Conservation (phyloP, 2,888 invertebrate genomes). For the Temnothorax unifasciatus region DNA sequence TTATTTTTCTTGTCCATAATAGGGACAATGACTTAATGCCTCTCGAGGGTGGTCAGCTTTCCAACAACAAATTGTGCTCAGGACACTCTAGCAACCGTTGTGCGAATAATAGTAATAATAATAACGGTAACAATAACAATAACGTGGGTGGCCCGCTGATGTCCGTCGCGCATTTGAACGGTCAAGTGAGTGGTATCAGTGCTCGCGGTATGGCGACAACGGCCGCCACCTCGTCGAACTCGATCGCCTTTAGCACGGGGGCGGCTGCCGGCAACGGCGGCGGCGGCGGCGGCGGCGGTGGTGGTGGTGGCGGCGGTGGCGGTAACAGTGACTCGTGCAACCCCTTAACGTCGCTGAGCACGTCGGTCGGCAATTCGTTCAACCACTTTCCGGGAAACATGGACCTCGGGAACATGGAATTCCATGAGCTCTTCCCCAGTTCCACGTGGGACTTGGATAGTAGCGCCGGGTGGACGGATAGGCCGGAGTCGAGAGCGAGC, state of each 20-base stretch:
- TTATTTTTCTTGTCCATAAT: slow-evolving; percentile 81
- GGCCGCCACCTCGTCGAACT: slow-evolving; percentile 77
- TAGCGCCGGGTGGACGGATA: slow-evolving; percentile 81
- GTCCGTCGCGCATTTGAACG: slow-evolving; percentile 91
- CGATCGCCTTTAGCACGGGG: slow-evolving; percentile 82
- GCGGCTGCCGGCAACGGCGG: slow-evolving; percentile 39
- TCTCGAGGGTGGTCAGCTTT: slow-evolving; percentile 86
- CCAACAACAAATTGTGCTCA: slow-evolving; percentile 85
- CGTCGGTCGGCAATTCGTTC: slow-evolving; percentile 78
- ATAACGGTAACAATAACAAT: slow-evolving; percentile 85
- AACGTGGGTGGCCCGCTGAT: slow-evolving; percentile 91
- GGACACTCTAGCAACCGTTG: slow-evolving; percentile 84
- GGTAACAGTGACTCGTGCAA: slow-evolving; percentile 79
- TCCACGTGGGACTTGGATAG: slow-evolving; percentile 89
- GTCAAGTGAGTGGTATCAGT: slow-evolving; percentile 85
- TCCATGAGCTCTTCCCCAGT: slow-evolving; percentile 89
- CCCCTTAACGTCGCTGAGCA: slow-evolving; percentile 83
- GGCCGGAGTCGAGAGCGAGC: slow-evolving; percentile 90
- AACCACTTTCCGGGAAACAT: slow-evolving; percentile 82
- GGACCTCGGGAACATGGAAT: slow-evolving; percentile 88
- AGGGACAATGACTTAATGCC: slow-evolving; percentile 86
- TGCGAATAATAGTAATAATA: slow-evolving; percentile 83
- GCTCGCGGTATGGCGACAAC: slow-evolving; percentile 79
- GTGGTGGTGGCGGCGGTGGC: slow-evolving; percentile 17
- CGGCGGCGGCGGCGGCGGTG: not conserved